Evolutionary conservation across 2,797 vertebrate species (phyloP).

Genomic region (Dicrostonyx torquatus): DNA sequence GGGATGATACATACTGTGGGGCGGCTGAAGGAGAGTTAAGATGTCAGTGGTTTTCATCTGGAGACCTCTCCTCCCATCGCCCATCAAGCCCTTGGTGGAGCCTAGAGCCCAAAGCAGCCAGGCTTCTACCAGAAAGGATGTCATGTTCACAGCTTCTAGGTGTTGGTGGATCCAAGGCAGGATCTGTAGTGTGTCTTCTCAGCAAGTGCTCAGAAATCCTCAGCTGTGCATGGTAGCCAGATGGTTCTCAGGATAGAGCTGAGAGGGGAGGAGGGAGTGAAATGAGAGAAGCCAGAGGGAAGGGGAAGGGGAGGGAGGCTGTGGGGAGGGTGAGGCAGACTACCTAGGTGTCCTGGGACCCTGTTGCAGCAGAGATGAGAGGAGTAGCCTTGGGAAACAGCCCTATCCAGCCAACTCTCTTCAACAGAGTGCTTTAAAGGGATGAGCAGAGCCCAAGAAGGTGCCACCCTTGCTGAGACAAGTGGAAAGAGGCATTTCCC

Average conservation of each 20-base stretch:
- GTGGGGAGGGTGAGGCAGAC: accelerated
- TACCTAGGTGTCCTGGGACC: background rate
- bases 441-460: background rate
- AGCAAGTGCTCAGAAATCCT: background rate
- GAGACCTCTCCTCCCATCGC: background rate
- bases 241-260: background rate
- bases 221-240: background rate
- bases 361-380: accelerated
- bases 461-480: background rate
- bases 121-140: background rate
- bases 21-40: background rate
- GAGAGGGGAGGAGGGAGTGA: background rate
- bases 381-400: too few species aligned
- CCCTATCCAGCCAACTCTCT: background rate
- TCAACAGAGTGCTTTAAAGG: background rate
- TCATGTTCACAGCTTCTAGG: background rate
- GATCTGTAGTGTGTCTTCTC: background rate
- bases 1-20: background rate
- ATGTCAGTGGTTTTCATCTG: background rate
- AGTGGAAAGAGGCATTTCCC: background rate
- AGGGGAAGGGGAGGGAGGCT: accelerated
- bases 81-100: background rate
- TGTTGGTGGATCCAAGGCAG: background rate
- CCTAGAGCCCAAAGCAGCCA: background rate
- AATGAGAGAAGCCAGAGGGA: background rate